Evolutionary conservation across 2,888 invertebrate species (phyloP).

Genomic region (Erannis defoliaria): DNA sequence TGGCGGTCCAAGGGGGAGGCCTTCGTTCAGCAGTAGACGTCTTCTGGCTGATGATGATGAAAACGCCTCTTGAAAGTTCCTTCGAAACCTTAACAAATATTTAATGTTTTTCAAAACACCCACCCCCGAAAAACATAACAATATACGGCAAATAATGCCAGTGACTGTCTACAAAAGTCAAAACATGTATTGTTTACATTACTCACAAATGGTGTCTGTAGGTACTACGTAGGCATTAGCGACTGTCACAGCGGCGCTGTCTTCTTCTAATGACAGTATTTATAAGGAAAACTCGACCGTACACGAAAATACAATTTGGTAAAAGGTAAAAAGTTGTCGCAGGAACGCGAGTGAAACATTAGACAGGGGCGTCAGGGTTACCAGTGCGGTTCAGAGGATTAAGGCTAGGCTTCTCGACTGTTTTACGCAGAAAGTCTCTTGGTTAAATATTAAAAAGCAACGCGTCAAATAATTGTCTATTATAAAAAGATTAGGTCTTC

Average conservation of each 20-base stretch:
- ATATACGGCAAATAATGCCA: constrained; percentile 47
- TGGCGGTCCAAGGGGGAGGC: too few relatives aligned
- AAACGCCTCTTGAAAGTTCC: neutral
- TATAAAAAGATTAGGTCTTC: neutral
- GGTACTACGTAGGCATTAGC: constrained; percentile 79
- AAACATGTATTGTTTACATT: constrained; percentile 74
- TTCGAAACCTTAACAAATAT: neutral
- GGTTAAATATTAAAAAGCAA: neutral
- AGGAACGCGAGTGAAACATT: constrained; percentile 83
- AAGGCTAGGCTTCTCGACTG: neutral
- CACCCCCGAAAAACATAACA: constrained; percentile 19
- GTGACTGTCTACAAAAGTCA: constrained; percentile 58
- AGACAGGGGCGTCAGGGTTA: constrained; percentile 62
- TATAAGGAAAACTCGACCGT: constrained; percentile 84
- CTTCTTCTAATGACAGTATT: constrained; percentile 83
- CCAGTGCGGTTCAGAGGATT: constrained; percentile 23
- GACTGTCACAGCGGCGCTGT: constrained; percentile 79
- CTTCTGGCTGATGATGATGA: too few relatives aligned
- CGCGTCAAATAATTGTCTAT: too few relatives aligned
- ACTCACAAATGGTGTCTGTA: constrained; percentile 71
- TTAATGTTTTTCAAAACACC: neutral
- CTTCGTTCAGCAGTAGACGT: too few relatives aligned
- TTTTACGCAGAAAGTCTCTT: neutral
- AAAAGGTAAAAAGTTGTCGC: constrained; percentile 82
- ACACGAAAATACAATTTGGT: constrained; percentile 86